Base-by-base conservation (phyloP, 2,888 invertebrate genomes). In the Agelastica alni region DNA sequence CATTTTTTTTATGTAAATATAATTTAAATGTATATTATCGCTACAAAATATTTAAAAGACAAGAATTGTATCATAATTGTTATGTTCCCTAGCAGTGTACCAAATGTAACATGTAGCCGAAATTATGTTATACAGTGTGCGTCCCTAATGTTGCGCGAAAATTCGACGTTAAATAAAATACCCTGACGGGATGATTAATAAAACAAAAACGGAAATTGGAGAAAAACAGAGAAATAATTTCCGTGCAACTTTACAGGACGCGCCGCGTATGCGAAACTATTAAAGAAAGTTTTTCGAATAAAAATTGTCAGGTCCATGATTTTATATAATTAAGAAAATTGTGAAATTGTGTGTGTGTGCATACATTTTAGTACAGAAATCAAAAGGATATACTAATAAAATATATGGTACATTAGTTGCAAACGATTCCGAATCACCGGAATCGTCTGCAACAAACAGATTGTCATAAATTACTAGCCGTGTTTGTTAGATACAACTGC, bases 281-380 rank as follows among this genome's bases (percentile, higher is more conserved):
- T 48, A 5, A 39, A 39, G n/a, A n/a, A 48, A 48, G 26, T 39
- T 37, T 37, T 53, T 59, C 47, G 31, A 58, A 55, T 44, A 41
- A 58, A 55, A 51, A 56, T 7, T 67, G 66, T 67, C 68, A 71
- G 67, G 70, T 71, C 67, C 70, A 70, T 69, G 64, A 67, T 64
- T 65, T 56, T 70, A 70, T n/a, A n/a, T 64, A 64, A 66, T 67
- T 71, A 71, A 69, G 69, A 65, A 71, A 68, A 67, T 66, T 70
- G 70, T 74, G 71, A 72, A 72, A 68, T 66, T 72, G 71, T 75
- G 74, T 73, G 72, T n/a, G n/a, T 75, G 75, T 75, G 73, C 71
- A 74, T 73, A 75, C 75, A 73, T 76, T 76, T 75, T 76, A 75
- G 75, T 76, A 75, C 73, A 73, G 75, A 74, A 75, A 75, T 75